Percentiles rank a stretch among this genome's conserved stretches.
Conservation (phyloP, 2,113 vertebrate species). For the Megalops atlanticus region DNA sequence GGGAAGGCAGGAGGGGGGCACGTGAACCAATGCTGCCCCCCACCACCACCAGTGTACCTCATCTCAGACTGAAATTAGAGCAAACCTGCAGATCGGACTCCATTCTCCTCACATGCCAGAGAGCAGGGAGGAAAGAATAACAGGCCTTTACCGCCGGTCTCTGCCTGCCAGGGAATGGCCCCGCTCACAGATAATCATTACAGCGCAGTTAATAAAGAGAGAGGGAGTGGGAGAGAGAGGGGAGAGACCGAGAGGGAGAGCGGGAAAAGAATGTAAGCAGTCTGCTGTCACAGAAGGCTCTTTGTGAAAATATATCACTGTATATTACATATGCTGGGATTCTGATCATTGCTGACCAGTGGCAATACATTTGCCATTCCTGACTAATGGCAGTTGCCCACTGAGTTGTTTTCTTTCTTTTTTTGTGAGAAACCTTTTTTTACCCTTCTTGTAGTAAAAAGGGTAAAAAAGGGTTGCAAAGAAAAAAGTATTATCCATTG, state of each 20-base stretch:
- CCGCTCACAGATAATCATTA: constrained; percentile 53
- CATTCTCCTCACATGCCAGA: constrained; percentile 65
- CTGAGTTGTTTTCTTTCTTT: no score
- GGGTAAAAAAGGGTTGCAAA: no score
- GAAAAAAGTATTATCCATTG: no score
- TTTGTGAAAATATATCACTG: neutral
- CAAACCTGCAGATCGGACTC: constrained; percentile 52
- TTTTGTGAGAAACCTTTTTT: no score
- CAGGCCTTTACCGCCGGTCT: constrained; percentile 43
- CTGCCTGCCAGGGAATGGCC: constrained; percentile 32
- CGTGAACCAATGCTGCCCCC: neutral
- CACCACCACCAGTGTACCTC: constrained; percentile 33
- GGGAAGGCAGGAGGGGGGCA: neutral
- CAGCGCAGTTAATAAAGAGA: constrained; percentile 38
- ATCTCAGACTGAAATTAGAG: constrained; percentile 57
- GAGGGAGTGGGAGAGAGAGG: constrained; percentile 16
- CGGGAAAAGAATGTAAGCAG: neutral
- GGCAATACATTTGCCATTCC: neutral
- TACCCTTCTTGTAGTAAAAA: no score
- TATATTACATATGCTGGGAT: no score
- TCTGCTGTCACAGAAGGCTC: neutral
- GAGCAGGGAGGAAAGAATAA: constrained; percentile 64
- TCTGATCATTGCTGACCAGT: neutral
- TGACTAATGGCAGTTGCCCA: neutral
- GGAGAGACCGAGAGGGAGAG: neutral